These are phyloP conservation scores for Fregetta grallaria DNA, from an alignment of 2,113 vertebrate species.

Conservation along the genomic window DNA sequence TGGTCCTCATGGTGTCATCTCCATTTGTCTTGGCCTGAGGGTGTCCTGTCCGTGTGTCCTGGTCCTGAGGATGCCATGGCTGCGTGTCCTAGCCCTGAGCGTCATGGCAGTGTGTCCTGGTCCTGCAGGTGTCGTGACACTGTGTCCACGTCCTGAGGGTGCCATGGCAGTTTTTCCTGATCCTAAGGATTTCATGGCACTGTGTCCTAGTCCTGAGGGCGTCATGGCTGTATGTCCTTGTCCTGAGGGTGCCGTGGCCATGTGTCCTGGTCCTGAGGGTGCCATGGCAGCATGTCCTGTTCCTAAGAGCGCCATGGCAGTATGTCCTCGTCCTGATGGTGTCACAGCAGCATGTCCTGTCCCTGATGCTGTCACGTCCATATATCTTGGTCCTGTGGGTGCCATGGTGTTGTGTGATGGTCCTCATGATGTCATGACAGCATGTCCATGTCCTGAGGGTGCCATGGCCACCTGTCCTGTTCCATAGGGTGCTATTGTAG, in stretches of 20 bases:
- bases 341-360: not conserved
- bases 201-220: too few species aligned
- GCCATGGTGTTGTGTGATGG: not conserved
- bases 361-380: not conserved
- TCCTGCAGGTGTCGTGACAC: too few species aligned
- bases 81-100: not conserved
- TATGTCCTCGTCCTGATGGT: not conserved
- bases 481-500: not conserved
- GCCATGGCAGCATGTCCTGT: not conserved
- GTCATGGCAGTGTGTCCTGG: not conserved
- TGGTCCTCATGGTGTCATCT: not conserved
- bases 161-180: not conserved
- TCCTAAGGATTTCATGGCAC: too few species aligned
- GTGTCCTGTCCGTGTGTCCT: too few species aligned
- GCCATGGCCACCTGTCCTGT: not conserved
- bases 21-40: not conserved
- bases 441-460: not conserved
- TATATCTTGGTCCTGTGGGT: not conserved
- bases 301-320: too few species aligned
- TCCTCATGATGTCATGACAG: not conserved
- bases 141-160: not conserved
- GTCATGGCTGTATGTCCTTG: too few species aligned
- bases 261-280: not conserved
- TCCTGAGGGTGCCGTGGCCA: too few species aligned
- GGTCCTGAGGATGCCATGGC: not conserved